A percentile compares a stretch with the other conserved stretches of the same genome.
Evolutionary conservation across 2,797 vertebrate genomes (phyloP).

Genomic region (Loris lydekkerianus): DNA sequence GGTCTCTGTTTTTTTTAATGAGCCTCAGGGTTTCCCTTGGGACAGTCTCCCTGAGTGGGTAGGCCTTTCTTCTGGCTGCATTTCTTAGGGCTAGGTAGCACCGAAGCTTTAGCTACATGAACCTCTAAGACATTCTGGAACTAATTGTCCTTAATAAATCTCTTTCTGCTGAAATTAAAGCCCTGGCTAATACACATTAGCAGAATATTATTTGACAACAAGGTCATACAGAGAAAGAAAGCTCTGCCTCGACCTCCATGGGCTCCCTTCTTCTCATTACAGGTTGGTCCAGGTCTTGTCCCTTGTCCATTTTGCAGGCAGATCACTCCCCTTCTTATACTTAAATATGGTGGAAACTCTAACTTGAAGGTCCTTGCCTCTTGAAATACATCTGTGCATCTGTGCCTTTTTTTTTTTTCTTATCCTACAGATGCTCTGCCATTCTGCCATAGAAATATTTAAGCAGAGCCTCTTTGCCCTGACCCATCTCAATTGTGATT

Average conservation of each 20-base stretch:
- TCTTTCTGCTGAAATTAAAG: neutral
- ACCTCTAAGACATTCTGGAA: neutral
- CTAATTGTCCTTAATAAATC: neutral
- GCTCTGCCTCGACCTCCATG: neutral
- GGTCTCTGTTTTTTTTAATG: no score
- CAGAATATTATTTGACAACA: neutral
- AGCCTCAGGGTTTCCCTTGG: no score
- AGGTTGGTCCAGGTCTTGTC: neutral
- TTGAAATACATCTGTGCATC: neutral
- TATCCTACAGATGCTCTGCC: neutral
- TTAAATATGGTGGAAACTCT: neutral
- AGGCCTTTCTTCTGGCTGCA: neutral
- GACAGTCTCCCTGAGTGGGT: rapidly evolving
- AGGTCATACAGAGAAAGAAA: neutral
- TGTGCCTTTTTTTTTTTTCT: neutral
- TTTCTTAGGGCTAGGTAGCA: neutral
- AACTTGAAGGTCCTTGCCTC: neutral
- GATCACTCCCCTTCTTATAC: neutral
- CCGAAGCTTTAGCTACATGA: neutral
- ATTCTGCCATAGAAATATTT: conserved; percentile 11
- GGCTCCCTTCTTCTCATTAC: no score
- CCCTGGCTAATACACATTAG: neutral
- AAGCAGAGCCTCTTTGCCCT: conserved; percentile 6
- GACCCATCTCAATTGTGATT: conserved; percentile 32
- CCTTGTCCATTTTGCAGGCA: neutral